phyloP scores from a whole-genome alignment of 1,140 invertebrate genomes.

The Bombus waltoni region DNA sequence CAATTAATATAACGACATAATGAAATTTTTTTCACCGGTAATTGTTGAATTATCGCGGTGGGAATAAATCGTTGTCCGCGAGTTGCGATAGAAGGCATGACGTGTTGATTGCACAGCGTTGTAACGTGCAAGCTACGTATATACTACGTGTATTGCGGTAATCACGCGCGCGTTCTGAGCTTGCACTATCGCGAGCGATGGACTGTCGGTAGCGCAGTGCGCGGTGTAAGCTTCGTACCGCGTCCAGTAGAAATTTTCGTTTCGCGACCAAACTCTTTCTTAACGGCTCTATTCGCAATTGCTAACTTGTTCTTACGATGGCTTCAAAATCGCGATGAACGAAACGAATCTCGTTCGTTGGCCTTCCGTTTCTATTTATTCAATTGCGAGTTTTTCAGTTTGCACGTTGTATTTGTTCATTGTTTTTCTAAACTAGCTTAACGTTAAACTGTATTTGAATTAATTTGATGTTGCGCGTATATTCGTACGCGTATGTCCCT shows the following conservation, averaged over 20 bases:
- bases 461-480: too few species aligned
- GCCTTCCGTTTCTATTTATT: neutral
- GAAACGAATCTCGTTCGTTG: neutral
- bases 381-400: neutral
- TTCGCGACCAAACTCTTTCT: neutral
- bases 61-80: neutral
- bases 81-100: neutral
- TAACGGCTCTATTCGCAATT: neutral
- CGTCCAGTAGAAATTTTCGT: neutral
- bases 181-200: conserved; percentile 1
- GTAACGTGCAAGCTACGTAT: neutral
- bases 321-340: neutral
- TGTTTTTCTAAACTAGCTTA: too few species aligned
- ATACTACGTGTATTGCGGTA: neutral
- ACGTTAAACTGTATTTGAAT: too few species aligned
- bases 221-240: neutral
- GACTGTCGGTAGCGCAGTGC: neutral
- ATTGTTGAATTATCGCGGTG: conserved; percentile 22
- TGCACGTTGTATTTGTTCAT: neutral
- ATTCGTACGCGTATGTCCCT: too few species aligned
- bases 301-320: too few species aligned
- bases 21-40: conserved; percentile 3
- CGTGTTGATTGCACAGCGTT: neutral
- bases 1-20: conserved; percentile 30
- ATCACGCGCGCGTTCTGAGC: neutral